Base-by-base conservation (phyloP, 30 jellyfish, hydroid and myxozoan genomes). In the Rhopilema esculentum region DNA sequence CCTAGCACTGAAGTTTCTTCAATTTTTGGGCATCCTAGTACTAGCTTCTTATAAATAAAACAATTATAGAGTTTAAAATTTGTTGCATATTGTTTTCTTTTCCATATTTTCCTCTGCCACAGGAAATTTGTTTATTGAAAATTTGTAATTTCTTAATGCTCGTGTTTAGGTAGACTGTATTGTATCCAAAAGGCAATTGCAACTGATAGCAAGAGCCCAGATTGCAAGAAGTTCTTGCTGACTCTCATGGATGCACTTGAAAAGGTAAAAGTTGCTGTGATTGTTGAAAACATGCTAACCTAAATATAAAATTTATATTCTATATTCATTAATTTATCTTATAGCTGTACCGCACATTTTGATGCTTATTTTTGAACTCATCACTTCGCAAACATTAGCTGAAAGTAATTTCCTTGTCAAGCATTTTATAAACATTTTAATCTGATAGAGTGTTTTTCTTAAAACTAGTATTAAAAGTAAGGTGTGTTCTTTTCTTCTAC, bases 171-270 rank as follows among this genome's bases (percentile, higher is more conserved):
- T 82, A 92, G 99, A 18, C 87, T 95, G 63, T 89, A 90, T 80
- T 96, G 98, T 27, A 87, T 91, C 30, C 99, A 95, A 70, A 90
- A 82, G 83, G 99, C 97, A 30, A 95, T 95, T 62, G 48, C 83
- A 20, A 77, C 84, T 1, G 99, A 90, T 72, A 77, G 97, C 27
- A 95, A 90, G 70, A 80, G 95, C 69, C 96, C 97, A 17, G 99
- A 90, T 21, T 86, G 97, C 88, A 90, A 91, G 66, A 67, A 8
- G 50, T 95, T 85, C 77, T 80, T 95, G 51, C 73, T 95, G 52
- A 33, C 91, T 16, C 80, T 95, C 40, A 95, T 95, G 99, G 99
- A 95, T 68, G 50, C 49, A 19, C 57, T 95, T 32, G 99, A 95
- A 82, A 62, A 79, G 88, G 99, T 95, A 78, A 6, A 16, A 24